Percentiles rank a stretch among this genome's conserved stretches.
These are phyloP conservation scores for Mythimna loreyi DNA, from an alignment of 2,888 invertebrate species.

Conservation along the genomic window DNA sequence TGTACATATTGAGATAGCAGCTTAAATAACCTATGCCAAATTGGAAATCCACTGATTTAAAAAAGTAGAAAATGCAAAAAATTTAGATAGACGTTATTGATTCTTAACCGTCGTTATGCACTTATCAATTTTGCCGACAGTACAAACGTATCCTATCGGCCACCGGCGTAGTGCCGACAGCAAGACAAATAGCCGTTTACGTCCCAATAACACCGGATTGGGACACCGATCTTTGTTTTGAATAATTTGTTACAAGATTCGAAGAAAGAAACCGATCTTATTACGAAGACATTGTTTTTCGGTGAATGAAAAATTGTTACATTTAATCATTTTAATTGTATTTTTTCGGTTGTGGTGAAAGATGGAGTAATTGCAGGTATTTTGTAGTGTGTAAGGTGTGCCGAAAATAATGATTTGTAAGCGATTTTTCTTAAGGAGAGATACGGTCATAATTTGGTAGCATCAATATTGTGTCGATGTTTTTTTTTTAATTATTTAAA, in stretches of 20 bases:
- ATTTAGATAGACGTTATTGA: no score
- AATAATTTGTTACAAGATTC: constrained; percentile 61
- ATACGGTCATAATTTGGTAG: constrained; percentile 23
- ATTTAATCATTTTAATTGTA: constrained; percentile 53
- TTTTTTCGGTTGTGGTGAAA: constrained; percentile 36
- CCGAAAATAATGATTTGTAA: neutral
- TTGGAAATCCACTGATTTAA: no score
- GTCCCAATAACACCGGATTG: constrained; percentile 47
- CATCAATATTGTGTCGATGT: neutral
- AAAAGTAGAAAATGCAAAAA: no score
- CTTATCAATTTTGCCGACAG: constrained; percentile 21
- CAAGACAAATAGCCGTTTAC: constrained; percentile 52
- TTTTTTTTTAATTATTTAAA: neutral
- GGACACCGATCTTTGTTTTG: constrained; percentile 51
- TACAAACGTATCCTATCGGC: constrained; percentile 48
- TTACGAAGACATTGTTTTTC: constrained; percentile 54
- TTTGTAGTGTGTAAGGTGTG: constrained; percentile 26
- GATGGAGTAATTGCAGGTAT: constrained; percentile 37
- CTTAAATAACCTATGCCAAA: no score
- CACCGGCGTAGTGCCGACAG: constrained; percentile 61
- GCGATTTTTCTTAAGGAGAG: constrained; percentile 32
- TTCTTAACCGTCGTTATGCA: neutral
- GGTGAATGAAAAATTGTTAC: constrained; percentile 37
- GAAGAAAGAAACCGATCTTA: constrained; percentile 36
- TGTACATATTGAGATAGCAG: no score